These are phyloP conservation scores for Criorhina ranunculi DNA, from an alignment of 2,888 invertebrate species.

Conservation along the genomic window DNA sequence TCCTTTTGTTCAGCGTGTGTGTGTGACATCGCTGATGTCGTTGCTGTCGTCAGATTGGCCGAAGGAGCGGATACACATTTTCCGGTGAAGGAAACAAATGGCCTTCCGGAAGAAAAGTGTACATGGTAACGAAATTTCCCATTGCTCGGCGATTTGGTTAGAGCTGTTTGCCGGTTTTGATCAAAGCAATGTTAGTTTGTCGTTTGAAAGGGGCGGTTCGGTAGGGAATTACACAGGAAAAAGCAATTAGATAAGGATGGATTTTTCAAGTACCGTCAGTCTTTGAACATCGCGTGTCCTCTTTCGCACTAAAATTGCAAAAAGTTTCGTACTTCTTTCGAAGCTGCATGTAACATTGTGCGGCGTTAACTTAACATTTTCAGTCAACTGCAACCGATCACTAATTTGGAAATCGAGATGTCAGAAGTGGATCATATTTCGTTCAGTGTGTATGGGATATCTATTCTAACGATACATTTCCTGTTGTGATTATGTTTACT, in stretches of 20 bases:
- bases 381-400: too few species aligned
- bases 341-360: too few species aligned
- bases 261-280: background rate
- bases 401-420: too few species aligned
- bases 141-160: slow-evolving; percentile 44
- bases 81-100: slow-evolving; percentile 65
- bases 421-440: background rate
- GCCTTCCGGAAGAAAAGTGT: slow-evolving; percentile 48
- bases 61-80: slow-evolving; percentile 61
- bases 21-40: slow-evolving; percentile 3
- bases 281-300: background rate
- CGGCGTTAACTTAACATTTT: too few species aligned
- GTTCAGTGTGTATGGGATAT: too few species aligned
- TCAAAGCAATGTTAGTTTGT: slow-evolving; percentile 10
- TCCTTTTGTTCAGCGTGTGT: slow-evolving; percentile 23
- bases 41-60: slow-evolving; percentile 44
- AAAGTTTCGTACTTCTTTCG: too few species aligned
- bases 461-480: too few species aligned
- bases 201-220: background rate
- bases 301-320: background rate
- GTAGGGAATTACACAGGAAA: background rate
- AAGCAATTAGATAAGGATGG: background rate
- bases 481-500: too few species aligned
- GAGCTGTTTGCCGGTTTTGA: background rate
- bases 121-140: slow-evolving; percentile 53